phyloP scores from a whole-genome alignment of 2,888 invertebrate genomes.

The Philonicus albiceps region DNA sequence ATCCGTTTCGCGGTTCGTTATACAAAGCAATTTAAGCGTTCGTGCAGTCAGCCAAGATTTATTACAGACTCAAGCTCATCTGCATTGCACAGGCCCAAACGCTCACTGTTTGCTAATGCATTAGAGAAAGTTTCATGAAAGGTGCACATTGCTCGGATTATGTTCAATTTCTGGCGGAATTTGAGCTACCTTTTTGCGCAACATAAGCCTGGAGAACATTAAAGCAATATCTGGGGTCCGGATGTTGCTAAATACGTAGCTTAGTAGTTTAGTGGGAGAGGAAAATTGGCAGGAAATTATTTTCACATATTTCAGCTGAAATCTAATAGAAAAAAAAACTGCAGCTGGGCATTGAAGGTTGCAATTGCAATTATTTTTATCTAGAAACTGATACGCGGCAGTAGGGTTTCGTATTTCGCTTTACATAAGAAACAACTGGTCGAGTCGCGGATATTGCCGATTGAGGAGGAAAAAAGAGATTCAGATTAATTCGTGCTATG shows the following conservation, averaged over 20 bases:
- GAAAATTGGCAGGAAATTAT: background rate
- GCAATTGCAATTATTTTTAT: background rate
- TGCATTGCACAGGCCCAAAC: background rate
- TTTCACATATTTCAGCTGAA: background rate
- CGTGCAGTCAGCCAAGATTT: background rate
- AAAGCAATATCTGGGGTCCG: background rate
- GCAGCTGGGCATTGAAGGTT: background rate
- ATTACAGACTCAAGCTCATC: background rate
- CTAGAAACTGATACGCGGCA: background rate
- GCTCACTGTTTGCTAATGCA: background rate
- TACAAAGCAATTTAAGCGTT: background rate
- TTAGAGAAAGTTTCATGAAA: background rate
- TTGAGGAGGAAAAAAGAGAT: background rate
- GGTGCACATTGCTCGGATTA: background rate
- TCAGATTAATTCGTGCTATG: background rate
- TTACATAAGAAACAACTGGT: background rate
- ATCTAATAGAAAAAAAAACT: background rate
- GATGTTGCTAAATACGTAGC: background rate
- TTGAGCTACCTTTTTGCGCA: background rate
- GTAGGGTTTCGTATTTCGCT: background rate
- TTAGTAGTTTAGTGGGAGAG: background rate
- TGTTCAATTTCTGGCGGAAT: background rate
- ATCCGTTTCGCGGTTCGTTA: background rate
- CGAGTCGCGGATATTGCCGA: background rate
- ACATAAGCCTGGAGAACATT: background rate